Conservation (phyloP, 2,797 vertebrate genomes). For the Sparidentex hasta region DNA sequence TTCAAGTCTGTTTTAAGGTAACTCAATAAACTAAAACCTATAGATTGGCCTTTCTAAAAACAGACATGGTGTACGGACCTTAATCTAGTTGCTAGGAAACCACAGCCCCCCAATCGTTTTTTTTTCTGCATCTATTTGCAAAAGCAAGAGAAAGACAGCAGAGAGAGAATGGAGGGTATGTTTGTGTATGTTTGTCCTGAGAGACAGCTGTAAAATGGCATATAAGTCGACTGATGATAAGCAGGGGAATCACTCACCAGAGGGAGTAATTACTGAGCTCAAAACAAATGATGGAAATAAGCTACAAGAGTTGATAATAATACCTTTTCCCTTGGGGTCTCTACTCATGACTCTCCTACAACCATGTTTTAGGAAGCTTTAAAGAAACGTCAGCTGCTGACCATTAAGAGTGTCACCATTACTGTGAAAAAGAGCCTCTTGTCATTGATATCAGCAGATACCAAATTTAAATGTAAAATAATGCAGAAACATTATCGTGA, state of each 20-base stretch:
- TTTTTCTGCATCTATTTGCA: conserved; percentile 37
- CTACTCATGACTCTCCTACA: background rate
- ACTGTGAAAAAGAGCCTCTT: background rate
- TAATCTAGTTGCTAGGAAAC: conserved; percentile 79
- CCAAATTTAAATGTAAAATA: background rate
- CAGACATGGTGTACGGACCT: conserved; percentile 39
- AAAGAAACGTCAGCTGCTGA: conserved; percentile 1
- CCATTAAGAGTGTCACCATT: background rate
- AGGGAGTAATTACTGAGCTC: conserved; percentile 83
- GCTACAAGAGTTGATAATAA: conserved; percentile 67
- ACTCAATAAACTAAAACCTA: conserved; percentile 40
- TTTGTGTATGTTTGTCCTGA: conserved; percentile 61
- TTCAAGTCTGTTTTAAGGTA: conserved; percentile 30
- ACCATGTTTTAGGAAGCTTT: background rate
- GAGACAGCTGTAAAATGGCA: conserved; percentile 59
- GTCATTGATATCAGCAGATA: background rate
- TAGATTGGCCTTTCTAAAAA: conserved; percentile 54
- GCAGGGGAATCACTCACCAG: conserved; percentile 71
- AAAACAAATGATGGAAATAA: conserved; percentile 82
- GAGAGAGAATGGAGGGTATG: conserved; percentile 32
- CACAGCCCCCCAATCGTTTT: conserved; percentile 43
- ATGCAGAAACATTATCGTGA: background rate
- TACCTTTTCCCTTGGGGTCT: conserved; percentile 40
- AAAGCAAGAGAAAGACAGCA: conserved; percentile 26
- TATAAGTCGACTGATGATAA: conserved; percentile 55